phyloP scores from a whole-genome alignment of 2,888 invertebrate species.

The Conomelus anceps region DNA sequence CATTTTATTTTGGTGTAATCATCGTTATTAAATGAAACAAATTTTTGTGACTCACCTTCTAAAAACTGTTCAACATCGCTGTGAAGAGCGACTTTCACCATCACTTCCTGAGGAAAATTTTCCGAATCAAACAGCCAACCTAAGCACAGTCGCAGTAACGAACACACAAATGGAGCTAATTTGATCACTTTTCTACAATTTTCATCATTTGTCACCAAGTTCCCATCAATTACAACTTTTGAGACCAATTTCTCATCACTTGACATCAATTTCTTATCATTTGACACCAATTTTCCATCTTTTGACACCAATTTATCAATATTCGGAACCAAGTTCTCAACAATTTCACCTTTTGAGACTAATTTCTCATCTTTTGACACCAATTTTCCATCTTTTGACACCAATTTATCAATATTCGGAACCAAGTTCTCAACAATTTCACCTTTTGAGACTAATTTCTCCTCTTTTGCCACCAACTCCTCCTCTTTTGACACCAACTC shows the following conservation, averaged over 20 bases:
- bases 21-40: no score
- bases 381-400: background rate
- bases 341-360: background rate
- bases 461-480: no score
- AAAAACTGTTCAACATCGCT: background rate
- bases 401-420: background rate
- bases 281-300: background rate
- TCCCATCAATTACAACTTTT: background rate
- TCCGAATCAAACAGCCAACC: slow-evolving; percentile 23
- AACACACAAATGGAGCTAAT: background rate
- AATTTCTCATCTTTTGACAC: background rate
- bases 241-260: background rate
- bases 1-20: no score
- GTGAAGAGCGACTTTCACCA: background rate
- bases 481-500: no score
- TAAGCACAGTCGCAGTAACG: slow-evolving; percentile 12
- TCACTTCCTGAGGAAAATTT: slow-evolving; percentile 9
- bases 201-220: background rate
- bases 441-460: no score
- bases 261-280: background rate
- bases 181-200: background rate
- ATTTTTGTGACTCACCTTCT: background rate
- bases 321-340: background rate
- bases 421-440: no score
- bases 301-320: background rate